These are phyloP conservation scores for Archegozetes longisetosus DNA, from an alignment of 1,140 invertebrate genomes.

Conservation along the genomic window DNA sequence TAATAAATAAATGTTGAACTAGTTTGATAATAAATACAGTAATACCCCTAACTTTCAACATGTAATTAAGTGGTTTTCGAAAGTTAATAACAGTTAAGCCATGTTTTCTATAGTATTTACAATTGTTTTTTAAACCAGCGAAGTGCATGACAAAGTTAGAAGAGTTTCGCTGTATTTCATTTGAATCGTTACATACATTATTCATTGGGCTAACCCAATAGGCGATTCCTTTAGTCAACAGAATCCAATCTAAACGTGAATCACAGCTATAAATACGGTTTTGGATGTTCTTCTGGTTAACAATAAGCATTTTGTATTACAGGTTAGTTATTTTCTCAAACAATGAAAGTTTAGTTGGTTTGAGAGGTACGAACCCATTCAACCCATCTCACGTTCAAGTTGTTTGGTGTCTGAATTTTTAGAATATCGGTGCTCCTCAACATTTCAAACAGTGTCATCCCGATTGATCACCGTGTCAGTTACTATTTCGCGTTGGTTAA, in stretches of 20 bases:
- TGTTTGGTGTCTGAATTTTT: slow-evolving; percentile 75
- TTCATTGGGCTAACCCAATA: slow-evolving; percentile 75
- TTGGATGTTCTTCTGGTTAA: slow-evolving; percentile 51
- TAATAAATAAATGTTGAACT: too few relatives aligned
- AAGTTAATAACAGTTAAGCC: too few relatives aligned
- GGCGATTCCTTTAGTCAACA: slow-evolving; percentile 72
- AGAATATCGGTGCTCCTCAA: slow-evolving; percentile 90
- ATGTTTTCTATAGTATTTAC: too few relatives aligned
- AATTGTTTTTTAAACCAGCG: too few relatives aligned
- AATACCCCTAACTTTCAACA: too few relatives aligned
- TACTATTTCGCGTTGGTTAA: slow-evolving; percentile 84
- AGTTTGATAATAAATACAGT: too few relatives aligned
- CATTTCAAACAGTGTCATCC: slow-evolving; percentile 87
- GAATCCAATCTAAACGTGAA: slow-evolving; percentile 67
- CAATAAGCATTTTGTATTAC: slow-evolving; percentile 71
- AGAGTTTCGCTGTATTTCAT: too few relatives aligned
- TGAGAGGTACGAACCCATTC: slow-evolving; percentile 82
- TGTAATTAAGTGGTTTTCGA: too few relatives aligned
- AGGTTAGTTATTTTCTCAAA: slow-evolving; percentile 80
- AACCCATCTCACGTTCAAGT: slow-evolving; percentile 63
- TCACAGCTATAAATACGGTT: slow-evolving; percentile 86
- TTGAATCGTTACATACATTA: too few relatives aligned
- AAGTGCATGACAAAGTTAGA: too few relatives aligned
- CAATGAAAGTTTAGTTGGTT: slow-evolving; percentile 60
- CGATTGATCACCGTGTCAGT: slow-evolving; percentile 64